Percentiles rank a stretch among this genome's conserved stretches.
phyloP scores from a whole-genome alignment of 92 coral and sea anemone genomes.

The Siderastrea radians region DNA sequence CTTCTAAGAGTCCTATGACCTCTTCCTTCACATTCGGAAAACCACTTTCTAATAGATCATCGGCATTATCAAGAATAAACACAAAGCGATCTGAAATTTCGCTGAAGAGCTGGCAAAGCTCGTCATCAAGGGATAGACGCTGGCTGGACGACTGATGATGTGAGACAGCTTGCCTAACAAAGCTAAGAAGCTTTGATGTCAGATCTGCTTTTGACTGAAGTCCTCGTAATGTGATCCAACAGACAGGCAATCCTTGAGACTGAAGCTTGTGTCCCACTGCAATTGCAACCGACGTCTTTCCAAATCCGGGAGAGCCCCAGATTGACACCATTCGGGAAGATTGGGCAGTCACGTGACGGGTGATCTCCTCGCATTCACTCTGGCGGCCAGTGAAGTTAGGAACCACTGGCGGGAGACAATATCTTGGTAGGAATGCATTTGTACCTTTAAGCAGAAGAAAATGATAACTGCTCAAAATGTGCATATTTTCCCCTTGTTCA shows the following conservation, averaged over 20 bases:
- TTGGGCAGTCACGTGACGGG: background rate
- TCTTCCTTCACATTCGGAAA: background rate
- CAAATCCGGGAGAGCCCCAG: slow-evolving; percentile 59
- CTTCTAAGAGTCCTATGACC: slow-evolving; percentile 5
- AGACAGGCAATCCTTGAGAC: slow-evolving; percentile 26
- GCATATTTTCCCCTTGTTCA: too few relatives aligned
- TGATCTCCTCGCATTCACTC: slow-evolving; percentile 24
- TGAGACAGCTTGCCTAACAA: background rate
- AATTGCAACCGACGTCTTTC: slow-evolving; percentile 47
- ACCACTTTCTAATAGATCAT: slow-evolving; percentile 30
- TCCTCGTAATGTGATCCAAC: slow-evolving; percentile 15
- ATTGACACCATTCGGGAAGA: slow-evolving; percentile 31
- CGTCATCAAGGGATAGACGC: background rate
- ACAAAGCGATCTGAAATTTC: slow-evolving; percentile 1
- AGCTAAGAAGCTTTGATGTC: slow-evolving; percentile 7
- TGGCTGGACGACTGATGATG: background rate
- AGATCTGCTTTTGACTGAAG: slow-evolving; percentile 13
- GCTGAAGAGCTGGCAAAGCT: slow-evolving; percentile 7
- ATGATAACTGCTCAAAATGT: too few relatives aligned
- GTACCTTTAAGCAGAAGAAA: too few relatives aligned
- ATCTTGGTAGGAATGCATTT: too few relatives aligned
- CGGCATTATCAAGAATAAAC: slow-evolving; percentile 41
- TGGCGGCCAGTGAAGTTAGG: slow-evolving; percentile 40
- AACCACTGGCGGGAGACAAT: slow-evolving; percentile 11
- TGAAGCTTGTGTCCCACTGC: slow-evolving; percentile 33